A percentile compares a stretch with the other conserved stretches of the same genome.
phyloP scores from a whole-genome alignment of 2,113 vertebrate genomes.

The Jaculus jaculus region DNA sequence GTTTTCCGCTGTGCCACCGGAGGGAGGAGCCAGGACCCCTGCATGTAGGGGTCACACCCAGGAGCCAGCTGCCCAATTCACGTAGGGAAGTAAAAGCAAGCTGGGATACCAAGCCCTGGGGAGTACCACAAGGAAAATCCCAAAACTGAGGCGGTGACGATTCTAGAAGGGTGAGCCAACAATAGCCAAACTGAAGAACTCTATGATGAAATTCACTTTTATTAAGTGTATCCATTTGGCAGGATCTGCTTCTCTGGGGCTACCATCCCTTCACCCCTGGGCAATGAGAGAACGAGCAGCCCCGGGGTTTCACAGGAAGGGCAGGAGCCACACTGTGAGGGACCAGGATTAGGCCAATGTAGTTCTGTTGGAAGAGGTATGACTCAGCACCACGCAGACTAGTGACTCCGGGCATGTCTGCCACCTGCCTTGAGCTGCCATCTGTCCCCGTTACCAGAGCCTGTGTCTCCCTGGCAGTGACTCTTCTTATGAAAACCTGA shows the following conservation, averaged over 20 bases:
- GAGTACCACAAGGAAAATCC: neutral
- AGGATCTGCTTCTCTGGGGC: neutral
- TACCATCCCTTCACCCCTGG: neutral
- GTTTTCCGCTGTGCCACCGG: rapidly evolving
- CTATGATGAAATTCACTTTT: neutral
- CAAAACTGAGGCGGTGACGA: neutral
- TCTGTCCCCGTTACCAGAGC: neutral
- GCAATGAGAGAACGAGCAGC: neutral
- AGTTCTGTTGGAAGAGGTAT: neutral
- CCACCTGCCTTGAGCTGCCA: neutral
- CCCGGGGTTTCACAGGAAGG: neutral
- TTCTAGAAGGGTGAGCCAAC: neutral
- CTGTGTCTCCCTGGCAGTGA: neutral
- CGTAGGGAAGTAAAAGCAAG: neutral
- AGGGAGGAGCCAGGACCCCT: neutral
- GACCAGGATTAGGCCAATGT: neutral
- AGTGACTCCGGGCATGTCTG: neutral
- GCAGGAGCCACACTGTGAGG: neutral
- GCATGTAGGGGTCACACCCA: neutral
- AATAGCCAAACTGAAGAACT: neutral
- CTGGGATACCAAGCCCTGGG: neutral
- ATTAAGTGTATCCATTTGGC: neutral
- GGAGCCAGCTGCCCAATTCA: neutral
- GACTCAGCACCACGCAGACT: neutral
- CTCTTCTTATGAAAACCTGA: neutral